These are phyloP conservation scores for Mormyrus iriodes DNA, from an alignment of 2,113 vertebrate genomes.

Conservation along the genomic window DNA sequence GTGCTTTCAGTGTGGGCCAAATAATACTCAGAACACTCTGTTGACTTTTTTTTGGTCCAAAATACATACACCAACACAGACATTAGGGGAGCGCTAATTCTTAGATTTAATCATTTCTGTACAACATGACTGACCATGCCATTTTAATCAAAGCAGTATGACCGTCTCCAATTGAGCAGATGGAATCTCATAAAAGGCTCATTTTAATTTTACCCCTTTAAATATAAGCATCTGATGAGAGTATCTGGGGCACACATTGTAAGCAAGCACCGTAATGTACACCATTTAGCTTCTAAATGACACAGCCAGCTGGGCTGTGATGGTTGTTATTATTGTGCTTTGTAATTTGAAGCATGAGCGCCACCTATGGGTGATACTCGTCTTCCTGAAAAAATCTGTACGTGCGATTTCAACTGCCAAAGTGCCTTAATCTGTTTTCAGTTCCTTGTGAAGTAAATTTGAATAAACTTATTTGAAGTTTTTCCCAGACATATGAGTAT, in stretches of 20 bases:
- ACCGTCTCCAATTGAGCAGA: background rate
- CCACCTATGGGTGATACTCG: background rate
- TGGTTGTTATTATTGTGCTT: background rate
- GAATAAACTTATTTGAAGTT: background rate
- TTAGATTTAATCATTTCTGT: background rate
- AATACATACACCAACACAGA: background rate
- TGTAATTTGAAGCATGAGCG: background rate
- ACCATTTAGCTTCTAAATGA: background rate
- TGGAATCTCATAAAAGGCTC: background rate
- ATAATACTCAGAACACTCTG: background rate
- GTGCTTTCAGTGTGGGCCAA: too few species aligned
- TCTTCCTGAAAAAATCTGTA: background rate
- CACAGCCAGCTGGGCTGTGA: background rate
- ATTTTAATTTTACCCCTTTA: background rate
- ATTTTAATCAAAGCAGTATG: background rate
- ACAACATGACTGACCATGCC: background rate
- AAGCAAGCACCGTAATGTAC: background rate
- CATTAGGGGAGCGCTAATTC: background rate
- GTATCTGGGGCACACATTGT: background rate
- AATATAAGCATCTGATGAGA: background rate
- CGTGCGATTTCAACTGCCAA: background rate
- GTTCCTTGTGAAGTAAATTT: background rate
- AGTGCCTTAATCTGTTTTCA: background rate
- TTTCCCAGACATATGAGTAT: background rate
- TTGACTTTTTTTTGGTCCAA: background rate